Percentiles rank a stretch among this genome's conserved stretches.
Evolutionary conservation across 2,113 vertebrate species (phyloP).

Genomic region (Myiopsitta monachus): DNA sequence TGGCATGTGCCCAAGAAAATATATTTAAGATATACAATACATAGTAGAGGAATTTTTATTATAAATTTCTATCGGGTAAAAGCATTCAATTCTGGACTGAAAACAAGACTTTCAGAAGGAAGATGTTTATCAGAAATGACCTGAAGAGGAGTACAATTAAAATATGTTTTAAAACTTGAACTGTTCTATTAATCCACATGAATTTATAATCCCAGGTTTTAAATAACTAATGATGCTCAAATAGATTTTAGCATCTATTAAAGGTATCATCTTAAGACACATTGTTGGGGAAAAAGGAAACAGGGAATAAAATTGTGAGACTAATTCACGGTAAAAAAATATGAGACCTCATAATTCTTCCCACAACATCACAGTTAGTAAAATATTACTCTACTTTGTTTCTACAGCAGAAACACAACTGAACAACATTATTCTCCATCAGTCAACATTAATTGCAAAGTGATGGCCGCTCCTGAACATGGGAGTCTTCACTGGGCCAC

Average conservation of each 20-base stretch:
- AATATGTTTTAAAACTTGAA: background rate
- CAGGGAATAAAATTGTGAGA: background rate
- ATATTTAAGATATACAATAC: background rate
- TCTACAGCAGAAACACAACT: background rate
- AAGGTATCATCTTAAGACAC: constrained; percentile 7
- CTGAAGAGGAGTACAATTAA: constrained; percentile 10
- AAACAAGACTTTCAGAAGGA: background rate
- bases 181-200: background rate
- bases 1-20: background rate
- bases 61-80: background rate
- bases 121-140: background rate
- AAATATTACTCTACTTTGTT: background rate
- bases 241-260: constrained; percentile 13
- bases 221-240: background rate
- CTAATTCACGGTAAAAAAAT: constrained; percentile 48
- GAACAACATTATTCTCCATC: background rate
- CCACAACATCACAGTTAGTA: background rate
- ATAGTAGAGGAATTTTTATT: background rate
- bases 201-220: constrained; percentile 23
- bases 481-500: background rate
- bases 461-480: background rate
- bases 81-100: background rate
- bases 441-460: background rate
- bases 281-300: background rate
- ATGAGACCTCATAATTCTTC: constrained; percentile 22